Evolutionary conservation across 2,888 invertebrate species (phyloP).

Genomic region (Encarsia formosa): DNA sequence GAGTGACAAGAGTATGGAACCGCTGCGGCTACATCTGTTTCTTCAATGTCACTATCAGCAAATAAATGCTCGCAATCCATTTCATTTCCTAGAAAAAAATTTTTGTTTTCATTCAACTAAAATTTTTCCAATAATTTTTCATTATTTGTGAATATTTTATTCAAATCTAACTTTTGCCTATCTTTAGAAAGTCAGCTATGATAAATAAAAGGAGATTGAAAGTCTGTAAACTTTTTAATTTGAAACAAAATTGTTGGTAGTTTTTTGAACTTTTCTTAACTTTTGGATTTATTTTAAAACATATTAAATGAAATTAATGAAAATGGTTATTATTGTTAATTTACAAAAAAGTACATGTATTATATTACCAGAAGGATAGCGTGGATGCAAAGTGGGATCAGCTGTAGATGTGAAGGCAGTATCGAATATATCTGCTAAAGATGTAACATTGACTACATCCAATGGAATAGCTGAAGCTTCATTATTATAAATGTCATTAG

Average conservation of each 20-base stretch:
- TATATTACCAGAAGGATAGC: conserved; percentile 44
- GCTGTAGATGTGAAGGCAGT: conserved; percentile 61
- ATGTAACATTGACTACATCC: conserved; percentile 48
- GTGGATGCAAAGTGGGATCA: conserved; percentile 48
- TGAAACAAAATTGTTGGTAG: no score
- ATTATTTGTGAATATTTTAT: no score
- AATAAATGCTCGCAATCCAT: conserved; percentile 65
- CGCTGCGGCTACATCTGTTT: conserved; percentile 49
- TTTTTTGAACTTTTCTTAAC: no score
- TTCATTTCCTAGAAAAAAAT: conserved; percentile 56
- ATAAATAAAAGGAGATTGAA: no score
- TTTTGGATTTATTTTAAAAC: no score
- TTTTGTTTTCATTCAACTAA: conserved; percentile 22
- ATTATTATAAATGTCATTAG: conserved; percentile 37
- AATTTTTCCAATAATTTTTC: no score
- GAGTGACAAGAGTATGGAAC: conserved; percentile 35
- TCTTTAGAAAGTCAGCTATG: no score
- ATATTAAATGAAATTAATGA: no score
- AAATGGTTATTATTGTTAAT: no score
- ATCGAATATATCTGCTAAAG: conserved; percentile 62
- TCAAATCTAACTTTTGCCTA: no score
- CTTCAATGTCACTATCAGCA: conserved; percentile 64
- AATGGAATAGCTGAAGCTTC: conserved; percentile 39
- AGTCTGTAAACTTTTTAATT: no score
- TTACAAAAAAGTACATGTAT: no score